These are phyloP conservation scores for Tetranychus piercei DNA, from an alignment of 2,888 invertebrate genomes.

Conservation along the genomic window DNA sequence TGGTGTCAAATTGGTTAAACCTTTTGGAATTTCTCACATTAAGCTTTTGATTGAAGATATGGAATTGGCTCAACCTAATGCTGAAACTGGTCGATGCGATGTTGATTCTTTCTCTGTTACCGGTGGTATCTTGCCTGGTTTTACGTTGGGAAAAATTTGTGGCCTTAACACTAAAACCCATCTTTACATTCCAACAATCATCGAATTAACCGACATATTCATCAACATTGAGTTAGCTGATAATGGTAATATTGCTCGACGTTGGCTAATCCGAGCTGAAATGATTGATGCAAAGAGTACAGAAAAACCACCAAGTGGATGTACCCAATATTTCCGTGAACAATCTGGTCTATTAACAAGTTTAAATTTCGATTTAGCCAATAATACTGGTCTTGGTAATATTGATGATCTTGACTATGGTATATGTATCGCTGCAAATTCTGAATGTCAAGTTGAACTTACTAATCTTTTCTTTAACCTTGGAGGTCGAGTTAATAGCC, in stretches of 20 bases:
- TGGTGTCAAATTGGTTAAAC: neutral
- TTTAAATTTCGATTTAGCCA: slow-evolving; percentile 15
- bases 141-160: neutral
- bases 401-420: slow-evolving; percentile 9
- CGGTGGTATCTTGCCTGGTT: neutral
- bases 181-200: slow-evolving; percentile 6
- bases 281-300: slow-evolving; percentile 4
- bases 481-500: neutral
- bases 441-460: neutral
- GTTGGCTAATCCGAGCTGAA: slow-evolving; percentile 13
- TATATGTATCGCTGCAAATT: neutral
- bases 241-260: neutral
- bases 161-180: neutral
- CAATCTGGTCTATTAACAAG: slow-evolving; percentile 5
- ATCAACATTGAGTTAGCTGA: neutral
- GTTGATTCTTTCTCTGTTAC: neutral
- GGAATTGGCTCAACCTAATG: neutral
- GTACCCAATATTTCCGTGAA: slow-evolving; percentile 12
- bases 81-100: neutral
- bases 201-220: neutral
- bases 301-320: slow-evolving; percentile 10
- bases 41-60: slow-evolving; percentile 7
- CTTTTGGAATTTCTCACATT: slow-evolving; percentile 1
- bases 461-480: neutral
- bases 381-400: slow-evolving; percentile 9